These are phyloP conservation scores for Meriones psammophilus DNA, from an alignment of 2,797 vertebrate genomes.

Conservation along the genomic window DNA sequence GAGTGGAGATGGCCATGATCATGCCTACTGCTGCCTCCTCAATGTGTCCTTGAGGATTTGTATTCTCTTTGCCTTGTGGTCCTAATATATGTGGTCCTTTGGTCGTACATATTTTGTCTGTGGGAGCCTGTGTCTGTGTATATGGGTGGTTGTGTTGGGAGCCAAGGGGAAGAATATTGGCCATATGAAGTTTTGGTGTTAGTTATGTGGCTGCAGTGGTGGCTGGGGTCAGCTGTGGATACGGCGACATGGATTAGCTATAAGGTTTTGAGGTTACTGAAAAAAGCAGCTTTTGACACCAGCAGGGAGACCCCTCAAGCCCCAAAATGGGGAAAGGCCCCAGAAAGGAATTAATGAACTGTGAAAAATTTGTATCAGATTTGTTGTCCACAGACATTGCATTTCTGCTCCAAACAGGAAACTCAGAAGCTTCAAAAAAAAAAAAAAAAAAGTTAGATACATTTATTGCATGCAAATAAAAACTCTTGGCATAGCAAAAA, in stretches of 20 bases:
- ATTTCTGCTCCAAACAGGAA: slow-evolving; percentile 69
- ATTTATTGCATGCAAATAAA: slow-evolving; percentile 77
- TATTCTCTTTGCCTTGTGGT: slow-evolving; percentile 55
- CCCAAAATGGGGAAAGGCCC: slow-evolving; percentile 31
- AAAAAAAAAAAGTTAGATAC: slow-evolving; percentile 45
- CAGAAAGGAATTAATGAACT: slow-evolving; percentile 65
- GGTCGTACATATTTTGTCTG: slow-evolving; percentile 55
- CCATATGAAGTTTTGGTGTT: slow-evolving; percentile 61
- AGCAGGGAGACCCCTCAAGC: slow-evolving; percentile 39
- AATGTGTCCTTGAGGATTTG: slow-evolving; percentile 44
- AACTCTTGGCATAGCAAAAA: slow-evolving; percentile 71
- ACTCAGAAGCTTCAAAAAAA: slow-evolving; percentile 67
- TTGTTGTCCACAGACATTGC: slow-evolving; percentile 59
- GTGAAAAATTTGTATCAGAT: slow-evolving; percentile 59
- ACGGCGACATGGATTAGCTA: slow-evolving; percentile 40
- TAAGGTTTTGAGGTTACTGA: slow-evolving; percentile 68
- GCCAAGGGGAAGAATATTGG: slow-evolving; percentile 35
- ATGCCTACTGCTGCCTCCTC: slow-evolving; percentile 58
- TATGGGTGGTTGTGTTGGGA: slow-evolving; percentile 36
- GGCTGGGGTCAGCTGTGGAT: slow-evolving; percentile 54
- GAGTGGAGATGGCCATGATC: not conserved
- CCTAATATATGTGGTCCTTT: slow-evolving; percentile 56
- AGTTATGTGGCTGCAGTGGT: slow-evolving; percentile 41
- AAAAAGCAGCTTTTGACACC: slow-evolving; percentile 45
- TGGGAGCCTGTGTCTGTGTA: slow-evolving; percentile 52